Evolutionary conservation across 2,113 vertebrate genomes (phyloP).

Genomic region (Catharus bicknelli): DNA sequence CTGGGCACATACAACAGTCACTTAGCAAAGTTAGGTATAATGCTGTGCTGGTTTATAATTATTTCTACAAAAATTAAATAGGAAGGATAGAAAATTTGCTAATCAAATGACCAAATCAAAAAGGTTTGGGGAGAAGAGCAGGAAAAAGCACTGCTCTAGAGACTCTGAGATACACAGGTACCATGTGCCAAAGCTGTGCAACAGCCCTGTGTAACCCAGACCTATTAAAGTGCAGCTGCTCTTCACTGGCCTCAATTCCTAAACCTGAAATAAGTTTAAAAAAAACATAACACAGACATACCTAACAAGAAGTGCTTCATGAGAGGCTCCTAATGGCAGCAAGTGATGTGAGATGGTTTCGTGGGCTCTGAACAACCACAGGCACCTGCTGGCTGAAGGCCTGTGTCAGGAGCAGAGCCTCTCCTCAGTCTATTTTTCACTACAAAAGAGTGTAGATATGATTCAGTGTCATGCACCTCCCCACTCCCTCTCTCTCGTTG

Average conservation of each 20-base stretch:
- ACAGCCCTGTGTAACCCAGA: accelerated
- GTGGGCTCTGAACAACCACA: not conserved
- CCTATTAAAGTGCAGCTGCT: not conserved
- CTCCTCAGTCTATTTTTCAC: not conserved
- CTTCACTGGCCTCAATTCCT: not conserved
- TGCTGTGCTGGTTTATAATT: not conserved
- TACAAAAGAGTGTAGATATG: not conserved
- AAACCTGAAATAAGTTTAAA: not conserved
- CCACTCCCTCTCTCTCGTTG: not conserved
- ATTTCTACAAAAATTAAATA: not conserved
- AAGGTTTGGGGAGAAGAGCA: not conserved
- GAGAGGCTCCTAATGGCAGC: not conserved
- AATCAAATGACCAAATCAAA: not conserved
- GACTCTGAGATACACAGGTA: accelerated
- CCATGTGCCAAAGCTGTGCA: accelerated
- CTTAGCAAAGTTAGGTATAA: not conserved
- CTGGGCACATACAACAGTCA: not conserved
- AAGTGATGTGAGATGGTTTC: not conserved
- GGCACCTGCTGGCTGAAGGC: accelerated
- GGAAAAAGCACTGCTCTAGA: not conserved
- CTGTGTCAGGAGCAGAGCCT: not conserved
- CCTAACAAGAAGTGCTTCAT: not conserved
- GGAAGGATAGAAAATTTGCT: not conserved
- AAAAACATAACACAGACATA: not conserved
- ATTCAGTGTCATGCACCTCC: not conserved